Evolutionary conservation across 2,797 vertebrate genomes (phyloP).

Genomic region (Oreochromis grahami): DNA sequence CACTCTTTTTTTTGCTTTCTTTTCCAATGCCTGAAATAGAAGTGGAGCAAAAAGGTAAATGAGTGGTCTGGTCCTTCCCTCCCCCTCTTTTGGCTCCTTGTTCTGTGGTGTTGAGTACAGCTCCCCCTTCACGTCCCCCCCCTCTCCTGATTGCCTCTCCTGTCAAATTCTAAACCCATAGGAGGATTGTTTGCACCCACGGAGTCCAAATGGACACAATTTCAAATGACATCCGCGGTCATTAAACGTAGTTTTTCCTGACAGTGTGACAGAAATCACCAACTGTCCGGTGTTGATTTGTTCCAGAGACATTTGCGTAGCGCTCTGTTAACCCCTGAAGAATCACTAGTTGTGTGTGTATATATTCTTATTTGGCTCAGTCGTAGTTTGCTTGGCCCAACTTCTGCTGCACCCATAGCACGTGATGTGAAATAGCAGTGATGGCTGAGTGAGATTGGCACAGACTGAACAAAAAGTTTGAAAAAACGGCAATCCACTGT

Average conservation of each 20-base stretch:
- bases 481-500: constrained; percentile 21
- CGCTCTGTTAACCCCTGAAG: constrained; percentile 27
- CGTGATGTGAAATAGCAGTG: constrained; percentile 72
- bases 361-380: constrained; percentile 46
- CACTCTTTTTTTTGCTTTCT: constrained; percentile 86
- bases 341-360: constrained; percentile 47
- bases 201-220: constrained; percentile 62
- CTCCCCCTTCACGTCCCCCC: constrained; percentile 45
- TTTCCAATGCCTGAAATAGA: constrained; percentile 99
- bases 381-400: constrained; percentile 66
- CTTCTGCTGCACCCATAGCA: constrained; percentile 65
- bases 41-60: constrained; percentile 99
- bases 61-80: constrained; percentile 85
- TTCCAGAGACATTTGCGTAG: constrained; percentile 48
- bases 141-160: constrained; percentile 62
- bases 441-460: constrained; percentile 78
- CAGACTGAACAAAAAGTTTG: constrained; percentile 6
- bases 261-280: constrained; percentile 49
- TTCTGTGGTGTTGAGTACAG: constrained; percentile 95
- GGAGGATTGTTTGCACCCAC: constrained; percentile 71
- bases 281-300: constrained; percentile 49
- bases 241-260: constrained; percentile 32
- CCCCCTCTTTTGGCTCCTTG: constrained; percentile 87
- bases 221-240: constrained; percentile 51
- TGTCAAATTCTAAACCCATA: constrained; percentile 64